Evolutionary conservation across 2,888 invertebrate species (phyloP), one percentile per base, ranked within the genome.

Genomic region (Gandaritis pyraliata): DNA sequence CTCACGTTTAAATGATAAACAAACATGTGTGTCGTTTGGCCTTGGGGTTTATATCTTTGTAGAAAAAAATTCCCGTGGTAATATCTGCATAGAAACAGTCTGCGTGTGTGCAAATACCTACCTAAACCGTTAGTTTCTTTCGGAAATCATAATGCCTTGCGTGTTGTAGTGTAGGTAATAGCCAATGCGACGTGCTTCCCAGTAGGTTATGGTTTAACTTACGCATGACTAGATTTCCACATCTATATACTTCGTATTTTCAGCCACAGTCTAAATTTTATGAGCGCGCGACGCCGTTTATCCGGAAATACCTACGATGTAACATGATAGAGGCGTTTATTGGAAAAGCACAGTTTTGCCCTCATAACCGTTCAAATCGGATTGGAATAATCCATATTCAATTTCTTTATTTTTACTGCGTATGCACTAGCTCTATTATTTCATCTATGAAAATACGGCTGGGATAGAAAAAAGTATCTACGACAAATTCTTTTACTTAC

Each of bases 301-400:
- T 73, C 74, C 71, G 68, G 72, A 77, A 66, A 78, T 78, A 78
- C 67, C 52, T 64, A 46, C 61, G 52, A 47, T 45, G 57, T 67
- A 62, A 65, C 56, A 64, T 54, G 59, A 45, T 57, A 45, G 36
- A 15, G 61, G 50, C 54, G 60, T 61, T 61, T 46, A 47, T 47
- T 33, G 30, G 11, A 52, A n/a, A 18, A 61, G 10, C 46, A 52
- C 53, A n/a, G n/a, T n/a, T n/a, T n/a, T n/a, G 6, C 29, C 2
- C 29, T 29, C 29, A 6, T 29, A 29, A 29, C 6, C 29, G 29
- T 29, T 29, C 2, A n/a, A n/a, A n/a, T n/a, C n/a, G n/a, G n/a
- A n/a, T n/a, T n/a, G n/a, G n/a, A n/a, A n/a, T n/a, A n/a, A n/a
- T n/a, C n/a, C n/a, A n/a, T n/a, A 4, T 29, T 29, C 6, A 29